Conservation (phyloP, 2,797 vertebrate species). For the Heliangelus exortis region DNA sequence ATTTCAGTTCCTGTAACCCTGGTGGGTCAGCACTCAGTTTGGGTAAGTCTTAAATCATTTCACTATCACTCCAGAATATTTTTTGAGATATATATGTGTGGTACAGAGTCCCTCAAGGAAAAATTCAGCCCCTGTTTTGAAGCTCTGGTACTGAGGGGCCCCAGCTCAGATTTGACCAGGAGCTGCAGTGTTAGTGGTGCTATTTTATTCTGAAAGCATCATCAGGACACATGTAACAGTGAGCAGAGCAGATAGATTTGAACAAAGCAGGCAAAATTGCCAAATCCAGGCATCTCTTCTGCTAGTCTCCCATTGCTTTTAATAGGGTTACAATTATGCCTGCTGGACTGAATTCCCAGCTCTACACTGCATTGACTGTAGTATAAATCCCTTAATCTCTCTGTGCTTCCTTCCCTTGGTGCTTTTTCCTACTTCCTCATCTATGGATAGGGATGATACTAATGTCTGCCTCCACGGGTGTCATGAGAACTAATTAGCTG, state of each 20-base stretch:
- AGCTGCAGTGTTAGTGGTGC: background rate
- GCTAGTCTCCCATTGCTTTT: conserved; percentile 28
- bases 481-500: conserved; percentile 49
- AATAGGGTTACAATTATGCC: conserved; percentile 28
- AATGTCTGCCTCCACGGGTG: conserved; percentile 2
- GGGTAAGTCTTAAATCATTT: background rate
- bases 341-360: conserved; percentile 14
- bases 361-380: background rate
- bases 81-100: background rate
- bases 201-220: background rate
- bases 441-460: background rate
- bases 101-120: background rate
- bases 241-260: conserved; percentile 8
- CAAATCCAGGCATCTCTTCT: background rate
- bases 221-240: background rate
- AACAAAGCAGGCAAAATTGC: conserved; percentile 20
- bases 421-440: conserved; percentile 18
- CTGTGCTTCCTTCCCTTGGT: background rate
- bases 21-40: background rate
- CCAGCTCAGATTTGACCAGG: background rate
- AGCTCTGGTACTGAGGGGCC: background rate
- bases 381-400: conserved; percentile 59
- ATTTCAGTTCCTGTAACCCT: conserved; percentile 15
- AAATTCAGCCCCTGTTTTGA: background rate
- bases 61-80: background rate